Conservation (phyloP, 2,797 vertebrate genomes). For the Phoeniculus purpureus region DNA sequence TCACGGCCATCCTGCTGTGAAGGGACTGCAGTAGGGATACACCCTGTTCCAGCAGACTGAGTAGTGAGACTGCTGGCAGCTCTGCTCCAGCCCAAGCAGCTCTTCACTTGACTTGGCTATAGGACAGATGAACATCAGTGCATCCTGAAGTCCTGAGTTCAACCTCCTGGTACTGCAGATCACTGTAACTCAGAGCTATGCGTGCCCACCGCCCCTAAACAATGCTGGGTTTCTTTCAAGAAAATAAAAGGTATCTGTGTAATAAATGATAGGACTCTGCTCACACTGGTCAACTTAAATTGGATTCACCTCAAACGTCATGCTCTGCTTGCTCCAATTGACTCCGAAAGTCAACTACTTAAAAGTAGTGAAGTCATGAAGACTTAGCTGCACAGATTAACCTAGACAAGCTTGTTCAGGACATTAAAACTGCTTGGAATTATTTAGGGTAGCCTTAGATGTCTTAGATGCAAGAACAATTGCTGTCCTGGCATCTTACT, state of each 20-base stretch:
- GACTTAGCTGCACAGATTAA: not conserved
- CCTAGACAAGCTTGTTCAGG: not conserved
- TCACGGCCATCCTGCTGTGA: too few species aligned
- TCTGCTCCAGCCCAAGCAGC: not conserved
- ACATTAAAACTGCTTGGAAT: not conserved
- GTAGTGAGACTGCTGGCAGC: not conserved
- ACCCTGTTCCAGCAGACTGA: not conserved
- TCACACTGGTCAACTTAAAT: not conserved
- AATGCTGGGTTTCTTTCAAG: not conserved
- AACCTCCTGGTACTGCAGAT: not conserved
- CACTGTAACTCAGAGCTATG: not conserved
- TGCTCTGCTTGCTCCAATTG: not conserved
- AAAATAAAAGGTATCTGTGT: not conserved
- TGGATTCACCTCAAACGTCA: not conserved
- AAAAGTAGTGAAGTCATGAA: not conserved
- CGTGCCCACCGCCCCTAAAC: not conserved
- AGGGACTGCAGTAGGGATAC: too few species aligned
- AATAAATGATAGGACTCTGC: not conserved
- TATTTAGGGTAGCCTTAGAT: not conserved
- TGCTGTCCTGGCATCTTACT: not conserved
- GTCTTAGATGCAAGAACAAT: constrained; percentile 6
- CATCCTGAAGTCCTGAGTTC: too few species aligned
- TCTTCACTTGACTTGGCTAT: not conserved
- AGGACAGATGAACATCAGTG: not conserved
- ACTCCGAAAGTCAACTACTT: constrained; percentile 20